Conservation (phyloP, 1,140 invertebrate genomes). For the Drosophila burlai region DNA sequence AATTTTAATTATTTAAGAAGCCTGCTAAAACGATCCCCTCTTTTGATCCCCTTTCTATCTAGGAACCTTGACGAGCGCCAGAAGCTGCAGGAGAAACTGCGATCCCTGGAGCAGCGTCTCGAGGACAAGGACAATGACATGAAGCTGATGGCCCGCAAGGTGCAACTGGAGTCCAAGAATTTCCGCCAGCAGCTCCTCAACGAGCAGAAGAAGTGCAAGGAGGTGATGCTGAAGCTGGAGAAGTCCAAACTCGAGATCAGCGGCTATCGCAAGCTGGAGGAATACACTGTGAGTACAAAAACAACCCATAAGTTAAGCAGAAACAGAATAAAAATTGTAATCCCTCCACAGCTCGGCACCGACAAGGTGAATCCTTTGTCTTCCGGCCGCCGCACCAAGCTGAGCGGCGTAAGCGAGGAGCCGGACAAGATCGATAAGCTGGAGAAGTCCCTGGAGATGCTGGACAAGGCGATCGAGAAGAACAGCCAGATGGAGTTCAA, state of each 20-base stretch:
- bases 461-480: slow-evolving; percentile 73
- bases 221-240: slow-evolving; percentile 89
- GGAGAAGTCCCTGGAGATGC: slow-evolving; percentile 69
- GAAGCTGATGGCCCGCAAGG: slow-evolving; percentile 88
- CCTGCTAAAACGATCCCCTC: background rate
- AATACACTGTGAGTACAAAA: slow-evolving; percentile 60
- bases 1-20: too few species aligned
- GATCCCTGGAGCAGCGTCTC: slow-evolving; percentile 88
- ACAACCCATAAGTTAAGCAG: background rate
- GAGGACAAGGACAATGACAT: slow-evolving; percentile 90
- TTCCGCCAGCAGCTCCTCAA: slow-evolving; percentile 89
- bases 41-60: background rate
- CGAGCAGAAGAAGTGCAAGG: slow-evolving; percentile 90
- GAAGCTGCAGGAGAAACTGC: slow-evolving; percentile 88
- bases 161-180: slow-evolving; percentile 90
- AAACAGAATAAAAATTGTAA: background rate
- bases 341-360: slow-evolving; percentile 10
- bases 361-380: slow-evolving; percentile 67
- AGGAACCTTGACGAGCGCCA: slow-evolving; percentile 90
- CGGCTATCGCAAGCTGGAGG: slow-evolving; percentile 77
- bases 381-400: slow-evolving; percentile 53
- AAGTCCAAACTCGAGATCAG: slow-evolving; percentile 86
- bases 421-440: slow-evolving; percentile 70
- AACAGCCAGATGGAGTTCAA: slow-evolving; percentile 68
- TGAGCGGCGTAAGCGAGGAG: slow-evolving; percentile 47